Conservation (phyloP, 2,797 vertebrate species). For the Pteronotus mesoamericanus region DNA sequence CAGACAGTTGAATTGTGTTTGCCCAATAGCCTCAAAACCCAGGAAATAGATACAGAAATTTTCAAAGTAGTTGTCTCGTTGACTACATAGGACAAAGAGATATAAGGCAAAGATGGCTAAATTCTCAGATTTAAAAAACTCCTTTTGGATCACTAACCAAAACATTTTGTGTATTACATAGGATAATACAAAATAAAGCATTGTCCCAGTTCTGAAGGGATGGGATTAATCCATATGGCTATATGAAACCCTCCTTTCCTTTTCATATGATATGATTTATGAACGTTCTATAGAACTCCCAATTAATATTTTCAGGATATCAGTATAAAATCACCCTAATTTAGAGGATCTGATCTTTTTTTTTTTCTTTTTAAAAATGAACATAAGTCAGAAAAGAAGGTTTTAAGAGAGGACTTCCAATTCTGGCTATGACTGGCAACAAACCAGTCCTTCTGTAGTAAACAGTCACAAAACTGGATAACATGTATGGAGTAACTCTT, state of each 20-base stretch:
- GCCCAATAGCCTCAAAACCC: not conserved
- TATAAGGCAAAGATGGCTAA: not conserved
- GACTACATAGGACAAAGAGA: not conserved
- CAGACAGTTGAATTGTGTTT: not conserved
- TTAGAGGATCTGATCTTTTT: not conserved
- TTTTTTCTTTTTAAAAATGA: not conserved
- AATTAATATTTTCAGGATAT: not conserved
- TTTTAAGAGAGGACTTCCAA: not conserved
- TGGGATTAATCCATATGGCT: not conserved
- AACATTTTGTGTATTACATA: not conserved
- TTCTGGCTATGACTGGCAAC: not conserved
- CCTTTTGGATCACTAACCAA: not conserved
- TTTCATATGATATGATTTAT: not conserved
- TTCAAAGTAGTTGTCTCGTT: not conserved
- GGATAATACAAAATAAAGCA: not conserved
- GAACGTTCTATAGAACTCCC: not conserved
- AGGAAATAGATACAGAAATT: not conserved
- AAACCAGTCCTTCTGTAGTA: not conserved
- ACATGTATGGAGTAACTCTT: not conserved
- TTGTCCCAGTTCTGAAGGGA: not conserved
- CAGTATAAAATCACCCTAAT: not conserved
- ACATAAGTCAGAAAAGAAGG: not conserved
- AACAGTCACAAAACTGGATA: not conserved
- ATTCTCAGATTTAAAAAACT: slow-evolving; percentile 12
- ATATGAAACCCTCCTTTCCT: not conserved